Base-by-base conservation (phyloP, 2,113 vertebrate species). In the Marmota flaviventris region DNA sequence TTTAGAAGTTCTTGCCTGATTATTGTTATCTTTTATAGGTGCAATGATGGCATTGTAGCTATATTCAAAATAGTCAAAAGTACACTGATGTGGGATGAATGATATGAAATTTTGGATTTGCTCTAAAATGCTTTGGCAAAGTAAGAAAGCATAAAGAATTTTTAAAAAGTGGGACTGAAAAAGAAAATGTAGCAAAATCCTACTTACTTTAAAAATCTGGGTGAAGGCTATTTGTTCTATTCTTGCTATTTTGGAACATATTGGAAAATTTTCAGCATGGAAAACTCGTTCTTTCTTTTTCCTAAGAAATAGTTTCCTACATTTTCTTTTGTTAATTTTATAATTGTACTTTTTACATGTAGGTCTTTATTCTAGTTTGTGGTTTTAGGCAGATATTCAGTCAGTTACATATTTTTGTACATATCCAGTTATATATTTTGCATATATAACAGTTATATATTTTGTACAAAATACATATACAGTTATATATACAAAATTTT, bases 311-410 rank as follows among this genome's bases (percentile, higher is more conserved):
- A 51, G 20, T 85, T 93, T 82, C 14, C 39, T 86, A 20, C 25
- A 53, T 85, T 86, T 93, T 81, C 73, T 83, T 88, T 85, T 81
- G 69, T 69, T 82, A 53, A 25, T 63, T 82, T 90, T 86, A 51
- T 86, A 76, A 61, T 32, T 63, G 37, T 16, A 76, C 8, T 8
- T 85, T 86, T 69, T n/a, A 76, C 75, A 34, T 82, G 76, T 65
- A 32, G 67, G 48, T 67, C 25, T 87, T 83, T 58, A 76, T 25
- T 67, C 58, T 18, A 20, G 53, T n/a, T 5, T 81, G 39, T 48
- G 53, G 17, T 42, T 85, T 78, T 81, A 63, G 85, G 72, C 65
- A 79, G 73, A n/a, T 29, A 85, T 39, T 45, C 45, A 45, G 8
- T 10, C 39, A 76, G 16, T 75, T 51, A 63, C 67, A 37, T 75